Base-by-base conservation (phyloP, 2,888 invertebrate genomes). In the Drosophila kambysellisi region DNA sequence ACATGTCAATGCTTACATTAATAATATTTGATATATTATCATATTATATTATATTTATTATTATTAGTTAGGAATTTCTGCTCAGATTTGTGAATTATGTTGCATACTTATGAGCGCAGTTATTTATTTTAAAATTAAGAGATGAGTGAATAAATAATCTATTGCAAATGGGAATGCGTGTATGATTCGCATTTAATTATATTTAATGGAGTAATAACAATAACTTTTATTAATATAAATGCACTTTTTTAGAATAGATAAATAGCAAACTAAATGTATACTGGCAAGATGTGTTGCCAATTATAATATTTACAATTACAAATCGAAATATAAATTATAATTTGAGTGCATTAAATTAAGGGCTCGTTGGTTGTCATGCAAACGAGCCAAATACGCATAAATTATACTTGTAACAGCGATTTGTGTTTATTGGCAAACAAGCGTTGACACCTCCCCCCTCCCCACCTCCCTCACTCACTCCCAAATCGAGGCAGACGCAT, bases 351-450 rank as follows among this genome's bases (percentile, higher is more conserved):
- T 79, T 77, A 79, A 81, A 77, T 77, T 81, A 74, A 67, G 62
- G 54, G 39, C n/a, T 53, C 32, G 25, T 50, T 35, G 20, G 76
- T 64, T 73, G 69, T 51, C 70, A 79, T 79, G 63, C 43, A 50
- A 66, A 67, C 51, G 50, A 29, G 54, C 60, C 64, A 71, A 72
- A 78, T 75, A 64, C 33, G 74, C 81, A 79, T 82, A 82, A 81
- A 82, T 81, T 81, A 76, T 76, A 70, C 58, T 63, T 60, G 61
- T 76, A 74, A 73, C 67, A 70, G 57, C 76, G 78, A 88, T 83
- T 88, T 88, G 89, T 82, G 89, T 87, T 85, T 85, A 85, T 87
- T 89, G 87, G 85, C 80, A 83, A 81, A 78, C 60, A 74, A 75
- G 71, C 77, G 79, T 66, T 60, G 70, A 76, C 76, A 67, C 20